phyloP scores from a whole-genome alignment of 2,888 invertebrate genomes.

The Laothoe populi region DNA sequence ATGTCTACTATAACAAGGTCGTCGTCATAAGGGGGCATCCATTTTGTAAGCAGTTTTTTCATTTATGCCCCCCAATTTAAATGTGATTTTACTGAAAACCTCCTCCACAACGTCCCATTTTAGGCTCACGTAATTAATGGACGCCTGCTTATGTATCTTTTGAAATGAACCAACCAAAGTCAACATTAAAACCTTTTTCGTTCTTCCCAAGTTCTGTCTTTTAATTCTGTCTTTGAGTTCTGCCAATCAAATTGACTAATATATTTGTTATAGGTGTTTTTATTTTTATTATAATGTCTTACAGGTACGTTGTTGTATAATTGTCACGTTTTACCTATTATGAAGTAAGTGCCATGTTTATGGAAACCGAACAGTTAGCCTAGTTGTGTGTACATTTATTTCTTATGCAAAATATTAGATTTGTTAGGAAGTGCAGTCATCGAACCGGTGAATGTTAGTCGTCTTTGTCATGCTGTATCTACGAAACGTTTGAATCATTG shows the following conservation, averaged over 20 bases:
- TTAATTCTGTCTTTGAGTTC: neutral
- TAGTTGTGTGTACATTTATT: conserved; percentile 1
- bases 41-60: no score
- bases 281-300: conserved; percentile 35
- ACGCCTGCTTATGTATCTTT: neutral
- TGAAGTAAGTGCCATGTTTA: neutral
- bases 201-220: neutral
- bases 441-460: neutral
- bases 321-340: conserved; percentile 6
- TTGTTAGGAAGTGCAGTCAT: neutral
- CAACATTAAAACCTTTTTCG: neutral
- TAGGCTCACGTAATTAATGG: no score
- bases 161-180: neutral
- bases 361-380: conserved; percentile 2
- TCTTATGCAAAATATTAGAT: neutral
- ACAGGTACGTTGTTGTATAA: conserved; percentile 38
- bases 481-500: no score
- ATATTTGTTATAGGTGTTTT: conserved; percentile 5
- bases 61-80: no score
- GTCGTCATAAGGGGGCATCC: no score
- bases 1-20: no score
- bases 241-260: neutral
- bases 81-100: no score
- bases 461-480: no score
- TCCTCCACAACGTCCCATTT: no score